Evolutionary conservation across 2,888 invertebrate genomes (phyloP).

Genomic region (Caenorhabditis japonica): DNA sequence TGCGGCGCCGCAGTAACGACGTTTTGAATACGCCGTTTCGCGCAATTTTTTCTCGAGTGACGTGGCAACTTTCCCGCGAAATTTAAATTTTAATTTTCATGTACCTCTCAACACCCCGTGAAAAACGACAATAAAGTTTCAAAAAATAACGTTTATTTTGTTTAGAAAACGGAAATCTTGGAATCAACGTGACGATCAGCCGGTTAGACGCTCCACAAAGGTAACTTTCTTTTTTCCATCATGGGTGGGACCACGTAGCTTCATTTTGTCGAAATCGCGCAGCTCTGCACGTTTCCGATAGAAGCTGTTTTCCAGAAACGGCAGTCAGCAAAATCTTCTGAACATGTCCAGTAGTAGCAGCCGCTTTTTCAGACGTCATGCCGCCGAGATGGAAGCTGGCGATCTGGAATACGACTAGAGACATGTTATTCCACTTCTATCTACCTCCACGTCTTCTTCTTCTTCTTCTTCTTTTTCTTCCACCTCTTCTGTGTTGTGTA

Average conservation of each 20-base stretch:
- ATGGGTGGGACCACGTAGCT: not conserved
- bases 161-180: constrained; percentile 94
- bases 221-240: not conserved
- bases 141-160: constrained; percentile 5
- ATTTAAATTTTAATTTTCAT: too few species aligned
- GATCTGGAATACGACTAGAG: constrained; percentile 22
- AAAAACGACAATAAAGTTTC: too few species aligned
- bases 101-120: too few species aligned
- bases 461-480: not conserved
- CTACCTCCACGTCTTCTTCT: not conserved
- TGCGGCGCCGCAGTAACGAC: too few species aligned
- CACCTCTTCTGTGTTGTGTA: not conserved
- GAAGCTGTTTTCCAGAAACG: constrained; percentile 11
- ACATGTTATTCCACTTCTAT: not conserved
- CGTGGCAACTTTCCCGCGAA: too few species aligned
- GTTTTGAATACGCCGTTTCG: too few species aligned
- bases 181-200: constrained; percentile 98
- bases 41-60: too few species aligned
- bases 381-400: constrained; percentile 12
- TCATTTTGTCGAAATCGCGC: constrained; percentile 6
- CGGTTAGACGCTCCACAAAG: constrained; percentile 29
- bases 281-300: constrained; percentile 6
- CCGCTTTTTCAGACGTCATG: constrained; percentile 16
- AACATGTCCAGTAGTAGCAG: not conserved
- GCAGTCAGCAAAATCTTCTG: constrained; percentile 25